phyloP scores from a whole-genome alignment of 2,888 invertebrate species.

The Cephus sareptanus region DNA sequence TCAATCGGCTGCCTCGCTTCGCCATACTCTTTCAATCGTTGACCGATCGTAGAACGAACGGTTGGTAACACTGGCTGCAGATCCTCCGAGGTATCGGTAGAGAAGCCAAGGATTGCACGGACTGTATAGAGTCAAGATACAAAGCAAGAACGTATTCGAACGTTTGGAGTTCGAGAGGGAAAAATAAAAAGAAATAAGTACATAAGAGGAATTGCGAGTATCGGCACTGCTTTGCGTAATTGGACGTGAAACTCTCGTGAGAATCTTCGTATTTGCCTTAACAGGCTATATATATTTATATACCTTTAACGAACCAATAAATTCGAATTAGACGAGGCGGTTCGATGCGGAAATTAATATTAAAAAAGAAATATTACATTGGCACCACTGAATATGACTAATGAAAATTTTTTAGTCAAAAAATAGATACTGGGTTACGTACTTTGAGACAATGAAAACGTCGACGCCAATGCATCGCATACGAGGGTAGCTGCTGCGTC shows the following conservation, averaged over 20 bases:
- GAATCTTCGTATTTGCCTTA: not conserved
- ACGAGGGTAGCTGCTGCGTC: not conserved
- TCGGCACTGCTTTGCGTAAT: conserved; percentile 5
- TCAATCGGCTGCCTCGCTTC: conserved; percentile 17
- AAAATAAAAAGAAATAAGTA: not conserved
- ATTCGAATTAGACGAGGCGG: too few relatives aligned
- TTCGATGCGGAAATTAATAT: too few relatives aligned
- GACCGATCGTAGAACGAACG: conserved; percentile 1
- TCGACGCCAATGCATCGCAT: conserved; percentile 47
- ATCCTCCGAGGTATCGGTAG: too few relatives aligned
- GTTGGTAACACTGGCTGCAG: not conserved
- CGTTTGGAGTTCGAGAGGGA: not conserved
- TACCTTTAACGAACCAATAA: too few relatives aligned
- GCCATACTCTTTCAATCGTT: conserved; percentile 4
- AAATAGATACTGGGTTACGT: conserved; percentile 7
- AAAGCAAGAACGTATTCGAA: not conserved
- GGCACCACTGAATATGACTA: not conserved
- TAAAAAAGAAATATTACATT: too few relatives aligned
- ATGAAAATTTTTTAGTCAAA: conserved; percentile 14
- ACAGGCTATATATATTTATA: too few relatives aligned
- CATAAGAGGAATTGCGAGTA: not conserved
- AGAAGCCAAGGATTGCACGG: not conserved
- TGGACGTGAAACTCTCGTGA: conserved; percentile 3
- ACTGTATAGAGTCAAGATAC: not conserved
- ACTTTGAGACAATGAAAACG: conserved; percentile 36